phyloP scores from a whole-genome alignment of 2,113 vertebrate genomes.

The Brienomyrus longianalis region DNA sequence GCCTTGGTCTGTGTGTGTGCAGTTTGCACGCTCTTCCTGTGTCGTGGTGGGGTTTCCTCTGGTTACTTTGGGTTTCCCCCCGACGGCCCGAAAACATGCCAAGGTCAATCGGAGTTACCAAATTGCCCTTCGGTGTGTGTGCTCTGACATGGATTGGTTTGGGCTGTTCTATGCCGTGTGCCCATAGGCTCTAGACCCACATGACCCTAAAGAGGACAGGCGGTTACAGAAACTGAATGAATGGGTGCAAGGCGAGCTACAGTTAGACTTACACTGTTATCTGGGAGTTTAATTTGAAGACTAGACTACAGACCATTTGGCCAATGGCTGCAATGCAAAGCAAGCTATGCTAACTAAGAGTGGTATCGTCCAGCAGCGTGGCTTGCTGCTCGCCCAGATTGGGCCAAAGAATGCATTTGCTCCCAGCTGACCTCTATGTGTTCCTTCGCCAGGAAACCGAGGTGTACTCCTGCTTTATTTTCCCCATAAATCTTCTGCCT shows the following conservation, averaged over 20 bases:
- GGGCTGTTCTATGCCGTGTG: not conserved
- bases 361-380: not conserved
- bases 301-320: not conserved
- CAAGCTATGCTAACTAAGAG: not conserved
- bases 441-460: not conserved
- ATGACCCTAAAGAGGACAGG: not conserved
- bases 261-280: not conserved
- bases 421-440: not conserved
- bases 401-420: not conserved
- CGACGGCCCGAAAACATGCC: not conserved
- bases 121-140: not conserved
- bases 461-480: not conserved
- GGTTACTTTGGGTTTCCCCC: not conserved
- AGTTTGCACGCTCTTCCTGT: not conserved
- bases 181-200: not conserved
- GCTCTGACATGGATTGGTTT: not conserved
- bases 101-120: not conserved
- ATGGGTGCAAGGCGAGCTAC: not conserved
- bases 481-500: not conserved
- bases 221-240: not conserved
- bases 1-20: no score
- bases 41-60: not conserved
- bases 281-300: not conserved
- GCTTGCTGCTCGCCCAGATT: not conserved
- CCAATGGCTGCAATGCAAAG: not conserved